phyloP scores from a whole-genome alignment of 1,140 invertebrate species.

The Psilanteris sp. region DNA sequence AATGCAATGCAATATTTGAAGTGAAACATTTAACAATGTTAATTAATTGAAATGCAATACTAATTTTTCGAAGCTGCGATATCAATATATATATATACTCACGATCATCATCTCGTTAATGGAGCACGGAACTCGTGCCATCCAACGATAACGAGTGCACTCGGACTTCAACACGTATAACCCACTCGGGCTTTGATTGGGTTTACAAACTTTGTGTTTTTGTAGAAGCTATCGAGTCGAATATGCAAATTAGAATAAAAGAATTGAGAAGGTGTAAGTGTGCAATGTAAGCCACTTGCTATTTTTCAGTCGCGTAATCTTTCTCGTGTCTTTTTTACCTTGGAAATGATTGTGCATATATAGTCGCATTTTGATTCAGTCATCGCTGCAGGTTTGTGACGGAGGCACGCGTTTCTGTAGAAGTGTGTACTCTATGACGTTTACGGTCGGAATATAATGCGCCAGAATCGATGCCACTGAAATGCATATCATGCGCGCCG shows the following conservation, averaged over 20 bases:
- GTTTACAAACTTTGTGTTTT: constrained; percentile 54
- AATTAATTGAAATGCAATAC: constrained; percentile 50
- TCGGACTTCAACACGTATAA: constrained; percentile 45
- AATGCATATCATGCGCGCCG: constrained; percentile 39
- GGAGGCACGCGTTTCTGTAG: constrained; percentile 41
- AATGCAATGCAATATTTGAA: too few relatives aligned
- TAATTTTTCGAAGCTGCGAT: constrained; percentile 24
- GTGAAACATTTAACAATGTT: constrained; percentile 27
- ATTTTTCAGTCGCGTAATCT: constrained; percentile 26
- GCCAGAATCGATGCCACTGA: constrained; percentile 33
- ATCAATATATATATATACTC: constrained; percentile 29
- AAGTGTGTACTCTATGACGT: constrained; percentile 45
- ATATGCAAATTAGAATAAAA: constrained; percentile 49
- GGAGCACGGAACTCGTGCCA: constrained; percentile 52
- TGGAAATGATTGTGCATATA: too few relatives aligned
- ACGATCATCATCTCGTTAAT: constrained; percentile 61
- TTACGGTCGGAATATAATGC: constrained; percentile 50
- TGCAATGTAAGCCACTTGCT: constrained; percentile 5
- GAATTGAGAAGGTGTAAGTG: background rate
- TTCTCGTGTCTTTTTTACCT: constrained; percentile 1
- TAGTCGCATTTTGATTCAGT: constrained; percentile 53
- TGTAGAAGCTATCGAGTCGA: constrained; percentile 3
- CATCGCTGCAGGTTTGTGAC: constrained; percentile 33
- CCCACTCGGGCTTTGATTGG: constrained; percentile 49
- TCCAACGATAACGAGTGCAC: constrained; percentile 56